Evolutionary conservation across 2,888 invertebrate genomes (phyloP), one percentile per base, ranked within the genome.

Genomic region (Volucella zonaria): DNA sequence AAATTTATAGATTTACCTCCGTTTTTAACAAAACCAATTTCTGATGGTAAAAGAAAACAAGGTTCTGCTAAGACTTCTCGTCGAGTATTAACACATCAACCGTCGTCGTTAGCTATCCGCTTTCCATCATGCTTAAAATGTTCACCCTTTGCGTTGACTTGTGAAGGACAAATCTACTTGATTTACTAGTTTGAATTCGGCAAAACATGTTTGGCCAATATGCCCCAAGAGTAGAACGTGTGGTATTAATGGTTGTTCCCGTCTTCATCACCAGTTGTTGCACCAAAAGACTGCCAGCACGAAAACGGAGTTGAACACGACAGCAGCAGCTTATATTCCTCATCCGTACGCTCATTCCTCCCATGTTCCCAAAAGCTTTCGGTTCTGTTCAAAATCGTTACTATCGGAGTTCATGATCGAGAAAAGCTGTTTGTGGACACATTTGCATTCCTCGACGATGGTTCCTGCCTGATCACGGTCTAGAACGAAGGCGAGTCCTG

Each of bases 301-400:
- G 6, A 6, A 31, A 6, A 6, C 10, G 58, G 10, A 38, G 18
- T 23, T 23, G 1, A 23, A 23, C 1, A 23, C 18, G 18, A 23
- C 2, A 1, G 18, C 10, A 6, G 15, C 42, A 23, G 9, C 40
- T 45, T 12, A 0, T 31, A 31, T 31, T 31, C 54, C 73, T 15
- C 42, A 61, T 8, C 14, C 31, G 9, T 18, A 62, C 1, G 3
- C 45, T 52, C 40, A 47, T 40, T 74, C 74, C 1, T 49, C 64
- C 4, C 64, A 66, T 42, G 12, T 58, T 9, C 40, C 11, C 12
- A 1, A 45, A 18, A 56, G 58, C 1, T 54, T 3, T 31, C 58
- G 10, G 15, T 75, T 1, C n/a, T 75, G 51, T 66, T 56, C 11
- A 75, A 66, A 15, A 49, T 66, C 23, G 75, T 58, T 11, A 52